Evolutionary conservation across 2,797 vertebrate species (phyloP).

Genomic region (Rhabdomys pumilio): DNA sequence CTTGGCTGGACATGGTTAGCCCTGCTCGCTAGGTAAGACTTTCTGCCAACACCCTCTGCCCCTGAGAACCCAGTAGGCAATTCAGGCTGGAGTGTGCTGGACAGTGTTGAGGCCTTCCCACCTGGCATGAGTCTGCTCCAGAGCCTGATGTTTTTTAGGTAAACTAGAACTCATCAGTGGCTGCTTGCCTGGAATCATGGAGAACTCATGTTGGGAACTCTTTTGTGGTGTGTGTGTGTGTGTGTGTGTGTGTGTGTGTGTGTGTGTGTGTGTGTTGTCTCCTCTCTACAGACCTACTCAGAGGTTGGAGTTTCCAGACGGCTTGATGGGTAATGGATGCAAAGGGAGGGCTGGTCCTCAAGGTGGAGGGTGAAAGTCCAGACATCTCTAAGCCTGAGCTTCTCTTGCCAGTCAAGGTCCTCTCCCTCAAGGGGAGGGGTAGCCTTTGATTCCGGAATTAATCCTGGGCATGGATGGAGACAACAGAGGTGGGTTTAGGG

Average conservation of each 20-base stretch:
- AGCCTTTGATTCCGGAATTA: background rate
- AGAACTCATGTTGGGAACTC: background rate
- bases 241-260: no score
- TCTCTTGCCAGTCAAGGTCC: background rate
- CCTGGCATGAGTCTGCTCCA: background rate
- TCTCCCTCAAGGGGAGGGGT: background rate
- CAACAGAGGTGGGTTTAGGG: background rate
- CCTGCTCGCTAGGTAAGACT: background rate
- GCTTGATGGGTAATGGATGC: background rate
- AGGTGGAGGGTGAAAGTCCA: background rate
- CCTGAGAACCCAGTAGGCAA: background rate
- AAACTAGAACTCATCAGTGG: background rate
- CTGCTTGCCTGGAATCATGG: background rate
- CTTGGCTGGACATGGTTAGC: background rate
- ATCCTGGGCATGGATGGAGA: background rate
- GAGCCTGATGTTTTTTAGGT: background rate
- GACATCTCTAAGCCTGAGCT: background rate
- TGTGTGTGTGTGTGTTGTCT: background rate
- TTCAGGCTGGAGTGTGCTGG: background rate
- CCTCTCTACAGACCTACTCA: background rate
- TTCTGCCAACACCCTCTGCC: background rate
- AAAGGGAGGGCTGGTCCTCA: background rate
- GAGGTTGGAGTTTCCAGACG: slow-evolving; percentile 43
- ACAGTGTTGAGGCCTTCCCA: background rate
- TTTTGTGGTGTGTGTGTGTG: background rate